These are phyloP conservation scores for Ashinkailepas kermadecensis DNA, from an alignment of 2,888 invertebrate species.

Conservation along the genomic window DNA sequence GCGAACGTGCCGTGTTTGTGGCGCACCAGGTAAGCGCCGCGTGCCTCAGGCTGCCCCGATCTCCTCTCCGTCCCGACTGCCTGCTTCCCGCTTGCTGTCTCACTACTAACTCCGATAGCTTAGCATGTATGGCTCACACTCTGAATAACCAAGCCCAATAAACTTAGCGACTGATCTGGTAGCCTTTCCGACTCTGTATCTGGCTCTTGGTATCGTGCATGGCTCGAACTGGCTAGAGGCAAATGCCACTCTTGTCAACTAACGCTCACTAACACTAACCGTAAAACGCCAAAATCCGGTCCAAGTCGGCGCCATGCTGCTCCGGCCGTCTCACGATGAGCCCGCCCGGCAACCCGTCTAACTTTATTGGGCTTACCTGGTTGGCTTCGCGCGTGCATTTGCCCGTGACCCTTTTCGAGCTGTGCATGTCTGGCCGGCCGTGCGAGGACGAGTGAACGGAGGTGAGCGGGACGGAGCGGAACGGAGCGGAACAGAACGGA, in stretches of 20 bases:
- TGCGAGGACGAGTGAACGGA: neutral
- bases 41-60: neutral
- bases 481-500: neutral
- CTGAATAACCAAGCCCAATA: neutral
- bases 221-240: conserved; percentile 10
- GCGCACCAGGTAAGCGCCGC: neutral
- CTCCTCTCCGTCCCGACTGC: neutral
- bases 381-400: neutral
- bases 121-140: neutral
- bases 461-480: neutral
- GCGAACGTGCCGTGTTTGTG: neutral
- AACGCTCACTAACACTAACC: neutral
- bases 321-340: too few species aligned
- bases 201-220: neutral
- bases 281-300: neutral
- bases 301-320: too few species aligned
- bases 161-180: neutral
- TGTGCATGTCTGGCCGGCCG: neutral
- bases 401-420: neutral
- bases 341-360: neutral
- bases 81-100: conserved; percentile 3
- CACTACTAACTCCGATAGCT: neutral
- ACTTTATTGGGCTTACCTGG: conserved; percentile 6
- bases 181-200: conserved; percentile 1
- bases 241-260: neutral